phyloP scores from a whole-genome alignment of 2,113 vertebrate species.

The Leptobrachium ailaonicum region DNA sequence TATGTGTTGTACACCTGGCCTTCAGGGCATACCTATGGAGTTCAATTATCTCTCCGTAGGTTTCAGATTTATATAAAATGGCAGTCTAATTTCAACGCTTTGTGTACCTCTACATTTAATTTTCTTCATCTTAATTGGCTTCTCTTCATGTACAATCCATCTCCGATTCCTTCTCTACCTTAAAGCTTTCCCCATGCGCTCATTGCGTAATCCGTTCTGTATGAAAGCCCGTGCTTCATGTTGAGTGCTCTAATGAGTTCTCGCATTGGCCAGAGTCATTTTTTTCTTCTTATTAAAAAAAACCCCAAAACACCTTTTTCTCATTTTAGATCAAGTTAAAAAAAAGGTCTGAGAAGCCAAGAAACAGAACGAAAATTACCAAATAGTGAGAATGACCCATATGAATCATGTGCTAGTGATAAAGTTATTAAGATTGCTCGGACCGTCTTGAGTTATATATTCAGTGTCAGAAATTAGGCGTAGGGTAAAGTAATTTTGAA shows the following conservation, averaged over 20 bases:
- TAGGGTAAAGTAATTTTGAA: too few species aligned
- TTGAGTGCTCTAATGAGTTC: neutral
- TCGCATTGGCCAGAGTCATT: neutral
- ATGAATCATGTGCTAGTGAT: too few species aligned
- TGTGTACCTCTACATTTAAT: neutral
- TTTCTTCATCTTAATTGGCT: neutral
- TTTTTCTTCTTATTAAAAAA: neutral
- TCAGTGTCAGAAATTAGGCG: too few species aligned
- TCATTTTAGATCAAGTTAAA: too few species aligned
- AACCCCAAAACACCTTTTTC: too few species aligned
- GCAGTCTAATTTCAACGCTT: neutral
- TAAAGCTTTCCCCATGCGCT: neutral
- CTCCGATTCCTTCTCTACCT: neutral
- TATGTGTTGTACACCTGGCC: neutral
- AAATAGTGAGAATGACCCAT: too few species aligned
- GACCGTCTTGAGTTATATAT: too few species aligned
- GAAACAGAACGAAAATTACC: too few species aligned
- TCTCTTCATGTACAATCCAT: neutral
- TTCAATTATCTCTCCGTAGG: neutral
- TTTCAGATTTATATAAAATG: neutral
- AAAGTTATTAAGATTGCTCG: too few species aligned
- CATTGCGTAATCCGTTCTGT: neutral
- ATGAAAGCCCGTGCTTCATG: neutral
- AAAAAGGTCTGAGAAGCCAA: too few species aligned
- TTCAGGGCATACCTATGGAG: neutral